Conservation (phyloP, 2,888 invertebrate genomes). For the Dichetophora obliterata region DNA sequence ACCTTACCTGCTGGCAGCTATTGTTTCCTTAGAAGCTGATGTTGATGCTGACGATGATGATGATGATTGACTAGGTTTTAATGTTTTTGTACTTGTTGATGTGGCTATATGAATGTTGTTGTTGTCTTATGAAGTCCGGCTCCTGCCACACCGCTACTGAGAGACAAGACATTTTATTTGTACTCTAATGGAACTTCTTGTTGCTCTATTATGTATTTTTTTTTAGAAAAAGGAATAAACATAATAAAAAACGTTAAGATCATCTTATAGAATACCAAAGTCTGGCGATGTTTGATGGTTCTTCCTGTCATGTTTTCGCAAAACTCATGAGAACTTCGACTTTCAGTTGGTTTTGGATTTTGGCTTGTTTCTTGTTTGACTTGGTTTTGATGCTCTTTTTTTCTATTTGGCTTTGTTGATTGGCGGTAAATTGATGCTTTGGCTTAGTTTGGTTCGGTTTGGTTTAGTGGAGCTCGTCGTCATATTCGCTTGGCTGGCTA, state of each 20-base stretch:
- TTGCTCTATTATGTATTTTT: neutral
- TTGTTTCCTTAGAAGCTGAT: neutral
- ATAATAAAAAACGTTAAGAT: neutral
- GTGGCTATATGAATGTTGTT: neutral
- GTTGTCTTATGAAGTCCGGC: slow-evolving; percentile 11
- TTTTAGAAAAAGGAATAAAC: neutral
- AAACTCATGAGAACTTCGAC: slow-evolving; percentile 9
- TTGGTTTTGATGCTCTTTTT: neutral
- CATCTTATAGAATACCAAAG: neutral
- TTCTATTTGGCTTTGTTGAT: neutral
- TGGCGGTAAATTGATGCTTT: neutral
- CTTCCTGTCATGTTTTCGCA: slow-evolving; percentile 19
- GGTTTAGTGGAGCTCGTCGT: neutral
- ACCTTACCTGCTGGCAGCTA: neutral
- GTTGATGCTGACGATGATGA: slow-evolving; percentile 1
- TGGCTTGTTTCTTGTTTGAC: neutral
- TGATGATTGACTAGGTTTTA: slow-evolving; percentile 31
- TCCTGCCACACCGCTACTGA: neutral
- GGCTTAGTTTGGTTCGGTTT: too few species aligned
- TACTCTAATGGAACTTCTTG: slow-evolving; percentile 20
- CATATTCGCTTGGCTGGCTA: neutral
- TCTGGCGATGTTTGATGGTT: slow-evolving; percentile 13
- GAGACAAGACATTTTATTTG: slow-evolving; percentile 9
- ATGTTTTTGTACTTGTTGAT: slow-evolving; percentile 7
- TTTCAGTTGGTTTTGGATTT: neutral